A percentile compares a stretch with the other conserved stretches of the same genome.
These are phyloP conservation scores for Brachirus orientalis DNA, from an alignment of 2,113 vertebrate genomes.

Conservation along the genomic window DNA sequence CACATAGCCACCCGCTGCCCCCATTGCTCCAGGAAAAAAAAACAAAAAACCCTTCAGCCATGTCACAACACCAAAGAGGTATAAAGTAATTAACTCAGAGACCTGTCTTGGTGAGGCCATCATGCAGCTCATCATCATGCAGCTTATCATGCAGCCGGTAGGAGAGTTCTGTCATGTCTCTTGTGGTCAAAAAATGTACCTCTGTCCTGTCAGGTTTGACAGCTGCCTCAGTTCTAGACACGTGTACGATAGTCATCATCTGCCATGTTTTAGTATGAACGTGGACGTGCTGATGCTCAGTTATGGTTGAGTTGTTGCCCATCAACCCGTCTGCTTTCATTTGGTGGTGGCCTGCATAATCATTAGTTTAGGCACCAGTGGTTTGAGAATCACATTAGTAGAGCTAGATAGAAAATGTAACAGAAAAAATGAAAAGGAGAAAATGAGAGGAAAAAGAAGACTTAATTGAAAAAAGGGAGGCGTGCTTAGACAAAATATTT, in stretches of 20 bases:
- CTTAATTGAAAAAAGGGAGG: not conserved
- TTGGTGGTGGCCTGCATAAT: conserved; percentile 32
- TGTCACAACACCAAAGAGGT: conserved; percentile 55
- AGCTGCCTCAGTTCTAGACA: conserved; percentile 41
- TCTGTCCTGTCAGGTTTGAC: conserved; percentile 35
- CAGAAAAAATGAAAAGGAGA: conserved; percentile 22
- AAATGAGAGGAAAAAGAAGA: conserved; percentile 16
- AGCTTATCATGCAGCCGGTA: conserved; percentile 31
- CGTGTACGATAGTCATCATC: conserved; percentile 44
- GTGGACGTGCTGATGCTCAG: conserved; percentile 35
- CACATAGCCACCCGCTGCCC: conserved; percentile 45
- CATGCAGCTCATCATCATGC: conserved; percentile 32
- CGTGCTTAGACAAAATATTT: not conserved
- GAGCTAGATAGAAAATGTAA: conserved; percentile 27
- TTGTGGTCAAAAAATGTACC: conserved; percentile 23
- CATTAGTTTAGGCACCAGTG: conserved; percentile 34
- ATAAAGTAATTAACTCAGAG: conserved; percentile 50
- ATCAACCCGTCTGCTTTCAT: conserved; percentile 38
- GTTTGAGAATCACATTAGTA: conserved; percentile 37
- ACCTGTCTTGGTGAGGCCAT: conserved; percentile 40
- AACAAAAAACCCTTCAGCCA: conserved; percentile 40
- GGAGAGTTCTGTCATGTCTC: conserved; percentile 42
- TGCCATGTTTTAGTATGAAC: conserved; percentile 48
- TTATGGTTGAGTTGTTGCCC: conserved; percentile 31
- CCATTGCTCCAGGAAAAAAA: conserved; percentile 9